Base-by-base conservation (phyloP, 1,140 invertebrate species). In the Melanaphis sacchari region DNA sequence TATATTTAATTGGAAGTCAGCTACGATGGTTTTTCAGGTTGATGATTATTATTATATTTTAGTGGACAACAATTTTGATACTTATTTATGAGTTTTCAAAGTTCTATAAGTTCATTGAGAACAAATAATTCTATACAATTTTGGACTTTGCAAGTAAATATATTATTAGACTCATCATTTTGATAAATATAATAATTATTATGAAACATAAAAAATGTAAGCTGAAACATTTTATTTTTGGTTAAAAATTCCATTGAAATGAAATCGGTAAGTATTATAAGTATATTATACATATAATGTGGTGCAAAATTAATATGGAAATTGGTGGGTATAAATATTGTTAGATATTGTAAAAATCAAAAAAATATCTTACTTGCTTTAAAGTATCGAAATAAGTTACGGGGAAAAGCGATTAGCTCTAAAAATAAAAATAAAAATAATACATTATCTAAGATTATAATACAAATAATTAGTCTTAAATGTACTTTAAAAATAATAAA, bases 401-500 rank as follows among this genome's bases (percentile, higher is more conserved):
- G 26, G 59, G 59, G 11, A n/a, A 66, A 0, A n/a, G 31, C 11
- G 31, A 0, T 31, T 31, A 66, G 59, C 0, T n/a, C 59, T 66
- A 66, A 66, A 66, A 66, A 66, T 66, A n/a, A 66, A 66, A 66
- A 66, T 66, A n/a, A 66, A 66, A 66, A 66, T 66, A 66, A 66
- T 66, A 15, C 54, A 54, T 54, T 7, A 54, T 7, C 24, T 8
- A 24, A 59, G 26, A 59, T 59, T 59, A 59, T 31, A 31, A 59
- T 11, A 31, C 46, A 21, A 49, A 3, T 3, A 21, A 21, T 49
- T 21, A 18, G 7, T 54, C 7, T 54, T 26, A 54, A 54, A 43
- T 43, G 6, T 43, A 43, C 9, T 5, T 43, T 43, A 8, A 6
- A 43, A 43, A 43, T 43, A 43, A 43, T 43, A 43, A 43, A 43